Percentiles rank a stretch among this genome's conserved stretches.
Conservation (phyloP, 2,888 invertebrate species). For the Metellina segmentata region DNA sequence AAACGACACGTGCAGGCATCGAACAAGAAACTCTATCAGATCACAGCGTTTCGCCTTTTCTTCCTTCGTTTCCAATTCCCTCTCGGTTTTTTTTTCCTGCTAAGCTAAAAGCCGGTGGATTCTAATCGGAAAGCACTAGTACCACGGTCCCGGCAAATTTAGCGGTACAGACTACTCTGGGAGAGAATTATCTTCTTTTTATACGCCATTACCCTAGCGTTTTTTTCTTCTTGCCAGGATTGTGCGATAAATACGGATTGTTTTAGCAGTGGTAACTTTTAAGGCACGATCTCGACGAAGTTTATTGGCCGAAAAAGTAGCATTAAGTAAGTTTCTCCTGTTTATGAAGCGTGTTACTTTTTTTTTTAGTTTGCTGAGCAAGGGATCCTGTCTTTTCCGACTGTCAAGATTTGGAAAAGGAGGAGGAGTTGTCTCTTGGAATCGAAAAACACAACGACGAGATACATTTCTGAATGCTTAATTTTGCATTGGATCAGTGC, state of each 20-base stretch:
- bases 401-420: background rate
- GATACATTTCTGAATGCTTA: too few species aligned
- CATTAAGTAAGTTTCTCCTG: constrained; percentile 45
- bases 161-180: background rate
- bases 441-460: background rate
- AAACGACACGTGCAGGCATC: constrained; percentile 31
- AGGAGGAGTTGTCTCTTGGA: background rate
- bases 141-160: background rate
- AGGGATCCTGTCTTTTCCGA: background rate
- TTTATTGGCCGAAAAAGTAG: constrained; percentile 57
- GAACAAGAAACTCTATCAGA: constrained; percentile 35
- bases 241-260: constrained; percentile 51
- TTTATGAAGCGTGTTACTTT: constrained; percentile 35
- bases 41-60: background rate
- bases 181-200: constrained; percentile 10
- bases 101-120: constrained; percentile 7
- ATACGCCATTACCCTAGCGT: constrained; percentile 11
- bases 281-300: constrained; percentile 34
- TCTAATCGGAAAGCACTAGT: constrained; percentile 39
- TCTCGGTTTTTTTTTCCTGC: background rate
- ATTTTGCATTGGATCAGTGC: too few species aligned
- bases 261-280: constrained; percentile 34
- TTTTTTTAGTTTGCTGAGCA: constrained; percentile 3
- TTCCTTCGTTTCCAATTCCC: background rate
- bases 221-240: constrained; percentile 7